phyloP scores from a whole-genome alignment of 2,797 vertebrate species.

The Premnoplex brunnescens region DNA sequence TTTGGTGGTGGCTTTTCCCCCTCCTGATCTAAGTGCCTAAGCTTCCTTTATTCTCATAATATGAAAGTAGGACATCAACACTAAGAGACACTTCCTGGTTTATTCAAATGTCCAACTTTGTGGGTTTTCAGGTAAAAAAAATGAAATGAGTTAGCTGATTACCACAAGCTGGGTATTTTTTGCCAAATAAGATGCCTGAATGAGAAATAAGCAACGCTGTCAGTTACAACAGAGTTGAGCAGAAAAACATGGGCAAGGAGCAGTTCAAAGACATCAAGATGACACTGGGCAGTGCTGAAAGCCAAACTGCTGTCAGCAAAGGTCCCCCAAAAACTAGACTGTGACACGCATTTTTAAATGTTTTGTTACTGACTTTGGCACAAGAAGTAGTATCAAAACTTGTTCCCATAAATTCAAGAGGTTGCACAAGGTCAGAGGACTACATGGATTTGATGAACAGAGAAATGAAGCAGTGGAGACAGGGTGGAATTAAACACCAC shows the following conservation, averaged over 20 bases:
- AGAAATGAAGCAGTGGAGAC: not conserved
- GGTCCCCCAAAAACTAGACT: not conserved
- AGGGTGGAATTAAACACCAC: not conserved
- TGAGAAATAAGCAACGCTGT: not conserved
- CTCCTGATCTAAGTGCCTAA: not conserved
- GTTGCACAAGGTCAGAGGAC: not conserved
- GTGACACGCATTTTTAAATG: not conserved
- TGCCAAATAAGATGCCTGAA: not conserved
- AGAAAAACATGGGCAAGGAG: not conserved
- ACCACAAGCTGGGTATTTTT: not conserved
- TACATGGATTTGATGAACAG: not conserved
- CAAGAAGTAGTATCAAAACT: not conserved
- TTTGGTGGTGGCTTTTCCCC: not conserved
- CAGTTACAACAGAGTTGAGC: accelerated
- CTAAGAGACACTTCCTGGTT: not conserved
- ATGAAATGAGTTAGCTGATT: not conserved
- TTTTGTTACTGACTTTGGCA: not conserved
- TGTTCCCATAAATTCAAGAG: not conserved
- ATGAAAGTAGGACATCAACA: not conserved
- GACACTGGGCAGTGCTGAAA: not conserved
- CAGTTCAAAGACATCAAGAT: not conserved
- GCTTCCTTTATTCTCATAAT: not conserved
- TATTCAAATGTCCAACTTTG: not conserved
- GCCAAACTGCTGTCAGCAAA: not conserved
- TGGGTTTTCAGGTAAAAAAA: not conserved